These are phyloP conservation scores for Zoroaster sp. DNA, from an alignment of 53 echinoderm and acorn worm species.

Conservation along the genomic window DNA sequence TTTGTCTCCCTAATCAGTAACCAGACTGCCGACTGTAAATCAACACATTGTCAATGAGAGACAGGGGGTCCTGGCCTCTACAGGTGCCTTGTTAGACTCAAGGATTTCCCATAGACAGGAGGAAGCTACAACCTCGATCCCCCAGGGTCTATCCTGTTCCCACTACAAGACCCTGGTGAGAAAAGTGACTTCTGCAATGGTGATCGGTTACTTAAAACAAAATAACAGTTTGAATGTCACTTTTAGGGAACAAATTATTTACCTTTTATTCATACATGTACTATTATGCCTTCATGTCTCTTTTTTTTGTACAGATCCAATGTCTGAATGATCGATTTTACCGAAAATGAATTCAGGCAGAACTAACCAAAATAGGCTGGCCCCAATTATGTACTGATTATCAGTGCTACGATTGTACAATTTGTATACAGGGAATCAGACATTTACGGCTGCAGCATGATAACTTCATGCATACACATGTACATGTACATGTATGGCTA, in stretches of 20 bases:
- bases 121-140: not conserved
- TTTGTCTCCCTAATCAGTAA: not conserved
- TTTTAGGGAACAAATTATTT: not conserved
- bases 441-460: not conserved
- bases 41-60: not conserved
- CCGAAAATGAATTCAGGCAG: too few relatives aligned
- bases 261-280: not conserved
- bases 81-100: not conserved
- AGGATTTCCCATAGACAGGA: slow-evolving; percentile 55
- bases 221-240: not conserved
- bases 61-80: not conserved
- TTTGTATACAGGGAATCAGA: not conserved
- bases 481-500: not conserved
- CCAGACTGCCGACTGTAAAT: not conserved
- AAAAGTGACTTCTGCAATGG: too few relatives aligned
- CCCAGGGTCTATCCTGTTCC: too few relatives aligned
- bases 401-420: too few relatives aligned
- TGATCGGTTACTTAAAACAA: too few relatives aligned
- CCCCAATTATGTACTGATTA: too few relatives aligned
- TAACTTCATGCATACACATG: not conserved
- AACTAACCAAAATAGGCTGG: too few relatives aligned
- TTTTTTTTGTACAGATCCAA: too few relatives aligned
- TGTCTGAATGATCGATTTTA: too few relatives aligned
- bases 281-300: too few relatives aligned
- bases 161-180: too few relatives aligned